Conservation (phyloP, 2,797 vertebrate genomes). For the Centroberyx gerrardi region DNA sequence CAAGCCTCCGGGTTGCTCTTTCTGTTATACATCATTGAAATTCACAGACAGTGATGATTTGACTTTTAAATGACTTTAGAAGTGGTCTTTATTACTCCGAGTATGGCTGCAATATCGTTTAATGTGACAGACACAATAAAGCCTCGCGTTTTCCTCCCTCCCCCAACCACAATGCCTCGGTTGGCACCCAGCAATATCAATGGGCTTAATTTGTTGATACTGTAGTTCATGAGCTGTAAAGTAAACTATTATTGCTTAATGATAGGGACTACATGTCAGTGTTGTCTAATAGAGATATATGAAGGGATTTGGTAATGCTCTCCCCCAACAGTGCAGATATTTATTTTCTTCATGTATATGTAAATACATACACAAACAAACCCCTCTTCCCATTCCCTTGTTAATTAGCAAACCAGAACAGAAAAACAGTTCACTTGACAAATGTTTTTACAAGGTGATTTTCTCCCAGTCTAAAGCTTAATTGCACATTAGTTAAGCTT, state of each 20-base stretch:
- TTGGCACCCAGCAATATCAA: slow-evolving; percentile 77
- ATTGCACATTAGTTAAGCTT: slow-evolving; percentile 89
- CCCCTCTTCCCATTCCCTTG: slow-evolving; percentile 76
- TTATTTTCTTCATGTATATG: slow-evolving; percentile 86
- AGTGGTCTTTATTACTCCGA: slow-evolving; percentile 80
- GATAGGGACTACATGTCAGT: slow-evolving; percentile 85
- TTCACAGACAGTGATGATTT: slow-evolving; percentile 82
- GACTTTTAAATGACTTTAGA: slow-evolving; percentile 86
- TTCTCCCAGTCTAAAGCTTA: slow-evolving; percentile 86
- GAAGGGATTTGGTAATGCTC: slow-evolving; percentile 81
- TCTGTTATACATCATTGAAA: slow-evolving; percentile 79
- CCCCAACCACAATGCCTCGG: slow-evolving; percentile 51
- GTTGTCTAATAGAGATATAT: slow-evolving; percentile 88
- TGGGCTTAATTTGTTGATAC: slow-evolving; percentile 87
- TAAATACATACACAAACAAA: slow-evolving; percentile 85
- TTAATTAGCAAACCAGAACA: slow-evolving; percentile 86
- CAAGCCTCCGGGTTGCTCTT: slow-evolving; percentile 66
- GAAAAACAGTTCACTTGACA: slow-evolving; percentile 86
- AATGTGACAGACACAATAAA: slow-evolving; percentile 85
- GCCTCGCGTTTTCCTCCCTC: slow-evolving; percentile 47
- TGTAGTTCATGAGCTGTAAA: slow-evolving; percentile 89
- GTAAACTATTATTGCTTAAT: slow-evolving; percentile 90
- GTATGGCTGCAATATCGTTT: slow-evolving; percentile 77
- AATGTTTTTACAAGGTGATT: slow-evolving; percentile 90
- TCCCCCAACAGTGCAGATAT: slow-evolving; percentile 80